Conservation (phyloP, 1,140 invertebrate genomes). For the Parasteatoda tepidariorum region DNA sequence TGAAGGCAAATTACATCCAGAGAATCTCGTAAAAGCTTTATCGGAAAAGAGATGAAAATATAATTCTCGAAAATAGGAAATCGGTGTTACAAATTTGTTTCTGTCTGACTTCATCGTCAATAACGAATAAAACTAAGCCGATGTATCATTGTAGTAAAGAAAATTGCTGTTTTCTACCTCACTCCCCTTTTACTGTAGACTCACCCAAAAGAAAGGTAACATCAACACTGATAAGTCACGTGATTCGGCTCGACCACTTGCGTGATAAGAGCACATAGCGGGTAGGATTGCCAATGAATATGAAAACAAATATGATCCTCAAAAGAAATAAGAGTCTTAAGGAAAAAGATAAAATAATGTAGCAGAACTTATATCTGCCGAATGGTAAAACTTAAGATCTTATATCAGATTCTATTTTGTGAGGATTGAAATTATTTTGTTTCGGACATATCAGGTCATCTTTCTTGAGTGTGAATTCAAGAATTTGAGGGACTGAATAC, state of each 20-base stretch:
- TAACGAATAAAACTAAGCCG: constrained; percentile 49
- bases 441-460: no score
- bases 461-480: no score
- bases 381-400: constrained; percentile 39
- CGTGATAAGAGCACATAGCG: neutral
- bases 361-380: constrained; percentile 32
- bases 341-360: neutral
- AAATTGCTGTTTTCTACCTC: constrained; percentile 1
- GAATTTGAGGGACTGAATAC: constrained; percentile 5
- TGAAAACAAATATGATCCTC: constrained; percentile 50
- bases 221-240: constrained; percentile 22
- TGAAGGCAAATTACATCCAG: constrained; percentile 29
- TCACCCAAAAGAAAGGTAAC: constrained; percentile 12
- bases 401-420: constrained; percentile 51
- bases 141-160: constrained; percentile 1
- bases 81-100: constrained; percentile 39
- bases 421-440: constrained; percentile 40
- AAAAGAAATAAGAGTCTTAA: neutral
- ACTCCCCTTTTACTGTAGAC: constrained; percentile 1
- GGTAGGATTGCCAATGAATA: constrained; percentile 25
- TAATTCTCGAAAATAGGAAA: constrained; percentile 37
- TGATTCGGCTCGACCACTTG: constrained; percentile 24
- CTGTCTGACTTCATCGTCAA: constrained; percentile 32
- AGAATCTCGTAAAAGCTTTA: constrained; percentile 29
- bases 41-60: constrained; percentile 48